phyloP scores from a whole-genome alignment of 2,888 invertebrate species.

The Cantharis nigra region DNA sequence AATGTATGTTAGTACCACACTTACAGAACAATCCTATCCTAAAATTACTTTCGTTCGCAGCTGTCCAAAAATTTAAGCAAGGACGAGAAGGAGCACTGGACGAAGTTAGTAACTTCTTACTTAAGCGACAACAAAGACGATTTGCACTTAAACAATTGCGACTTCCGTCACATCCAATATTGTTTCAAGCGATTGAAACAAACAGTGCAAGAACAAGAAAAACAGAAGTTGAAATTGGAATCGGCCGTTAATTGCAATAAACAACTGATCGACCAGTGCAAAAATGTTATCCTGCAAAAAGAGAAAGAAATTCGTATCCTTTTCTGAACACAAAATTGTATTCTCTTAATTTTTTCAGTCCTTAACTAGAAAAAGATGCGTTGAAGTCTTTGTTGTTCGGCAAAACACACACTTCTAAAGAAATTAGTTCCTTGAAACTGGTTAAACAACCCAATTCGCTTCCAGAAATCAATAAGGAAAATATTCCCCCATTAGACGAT shows the following conservation, averaged over 20 bases:
- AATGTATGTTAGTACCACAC: not conserved
- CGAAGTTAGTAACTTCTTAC: constrained; percentile 39
- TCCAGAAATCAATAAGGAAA: not conserved
- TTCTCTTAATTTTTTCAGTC: not conserved
- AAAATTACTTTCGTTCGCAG: constrained; percentile 14
- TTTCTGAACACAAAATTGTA: not conserved
- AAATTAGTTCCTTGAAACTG: not conserved
- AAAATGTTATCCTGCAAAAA: constrained; percentile 47
- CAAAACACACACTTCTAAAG: not conserved
- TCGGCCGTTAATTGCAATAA: not conserved
- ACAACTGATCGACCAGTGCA: constrained; percentile 43
- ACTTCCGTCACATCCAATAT: constrained; percentile 47
- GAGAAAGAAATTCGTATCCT: constrained; percentile 54
- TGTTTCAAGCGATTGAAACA: constrained; percentile 50
- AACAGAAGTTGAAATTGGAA: constrained; percentile 8
- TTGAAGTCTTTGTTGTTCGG: not conserved
- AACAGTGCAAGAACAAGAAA: constrained; percentile 27
- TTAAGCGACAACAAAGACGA: constrained; percentile 38
- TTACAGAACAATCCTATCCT: not conserved
- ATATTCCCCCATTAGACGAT: not conserved
- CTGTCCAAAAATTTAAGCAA: constrained; percentile 32
- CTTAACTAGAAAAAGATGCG: constrained; percentile 1
- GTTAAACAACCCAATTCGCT: not conserved
- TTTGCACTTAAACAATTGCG: constrained; percentile 39
- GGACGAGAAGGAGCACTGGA: constrained; percentile 40